phyloP scores from a whole-genome alignment of 1,140 invertebrate species.

The Brachionus rotundiformis region DNA sequence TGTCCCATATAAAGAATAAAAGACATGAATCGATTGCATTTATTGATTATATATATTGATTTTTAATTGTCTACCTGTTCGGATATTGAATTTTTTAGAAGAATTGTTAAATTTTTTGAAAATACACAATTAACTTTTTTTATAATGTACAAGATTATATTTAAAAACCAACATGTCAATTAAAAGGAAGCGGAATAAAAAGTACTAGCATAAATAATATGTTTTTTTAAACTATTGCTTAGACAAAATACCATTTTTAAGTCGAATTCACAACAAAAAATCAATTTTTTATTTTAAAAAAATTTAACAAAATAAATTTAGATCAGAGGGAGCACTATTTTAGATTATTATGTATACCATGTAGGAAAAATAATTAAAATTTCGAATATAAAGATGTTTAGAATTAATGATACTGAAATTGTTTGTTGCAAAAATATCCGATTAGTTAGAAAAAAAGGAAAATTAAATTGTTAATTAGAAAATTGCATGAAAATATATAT shows the following conservation, averaged over 20 bases:
- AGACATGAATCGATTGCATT: too few species aligned
- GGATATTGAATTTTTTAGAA: neutral
- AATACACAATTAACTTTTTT: neutral
- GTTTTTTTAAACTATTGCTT: neutral
- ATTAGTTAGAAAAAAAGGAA: neutral
- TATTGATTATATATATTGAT: neutral
- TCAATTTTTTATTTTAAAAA: neutral
- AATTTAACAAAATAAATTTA: neutral
- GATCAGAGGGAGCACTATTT: neutral
- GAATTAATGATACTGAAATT: neutral
- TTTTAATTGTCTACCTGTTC: neutral
- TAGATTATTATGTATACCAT: neutral
- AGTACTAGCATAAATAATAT: neutral
- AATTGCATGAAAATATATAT: neutral
- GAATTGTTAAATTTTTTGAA: neutral
- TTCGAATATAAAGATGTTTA: neutral
- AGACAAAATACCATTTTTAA: neutral
- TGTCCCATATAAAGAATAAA: too few species aligned
- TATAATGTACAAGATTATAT: neutral
- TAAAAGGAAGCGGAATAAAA: conserved; percentile 2
- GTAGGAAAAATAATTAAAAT: neutral
- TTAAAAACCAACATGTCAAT: neutral
- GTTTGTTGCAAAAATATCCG: conserved; percentile 7
- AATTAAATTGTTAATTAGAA: neutral
- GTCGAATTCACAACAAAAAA: neutral